Conservation (phyloP, 2,797 vertebrate species). For the Sphenodon punctatus region DNA sequence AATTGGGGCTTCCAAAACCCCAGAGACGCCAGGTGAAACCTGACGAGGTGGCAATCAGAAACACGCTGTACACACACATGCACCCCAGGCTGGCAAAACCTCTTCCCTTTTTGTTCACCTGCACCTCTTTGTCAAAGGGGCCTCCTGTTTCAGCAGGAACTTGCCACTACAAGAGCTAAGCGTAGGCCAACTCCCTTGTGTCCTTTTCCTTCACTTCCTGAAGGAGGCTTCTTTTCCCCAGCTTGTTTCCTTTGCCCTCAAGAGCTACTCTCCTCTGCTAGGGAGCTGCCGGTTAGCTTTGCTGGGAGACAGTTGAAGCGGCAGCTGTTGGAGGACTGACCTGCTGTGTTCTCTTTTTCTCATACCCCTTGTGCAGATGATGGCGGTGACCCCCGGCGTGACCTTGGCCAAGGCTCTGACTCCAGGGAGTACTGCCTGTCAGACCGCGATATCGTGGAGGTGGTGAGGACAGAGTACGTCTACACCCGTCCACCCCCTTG, state of each 20-base stretch:
- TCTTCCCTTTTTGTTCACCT: too few relatives aligned
- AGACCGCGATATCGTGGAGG: conserved; percentile 96
- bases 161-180: too few relatives aligned
- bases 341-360: conserved; percentile 43
- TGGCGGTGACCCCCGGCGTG: conserved; percentile 85
- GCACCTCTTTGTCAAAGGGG: too few relatives aligned
- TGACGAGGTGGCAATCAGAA: too few relatives aligned
- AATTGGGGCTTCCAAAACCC: too few relatives aligned
- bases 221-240: not conserved
- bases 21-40: too few relatives aligned
- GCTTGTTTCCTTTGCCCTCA: not conserved
- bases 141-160: too few relatives aligned
- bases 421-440: conserved; percentile 96
- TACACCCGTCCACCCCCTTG: conserved; percentile 94
- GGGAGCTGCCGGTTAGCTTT: not conserved
- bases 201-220: not conserved
- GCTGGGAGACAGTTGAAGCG: not conserved
- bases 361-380: conserved; percentile 82
- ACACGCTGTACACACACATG: too few relatives aligned
- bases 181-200: not conserved
- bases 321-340: not conserved
- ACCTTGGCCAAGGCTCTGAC: conserved; percentile 83
- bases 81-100: too few relatives aligned
- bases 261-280: not conserved
- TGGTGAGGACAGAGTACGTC: conserved; percentile 97